Base-by-base conservation (phyloP, 2,113 vertebrate genomes). In the Odontophorus gujanensis region DNA sequence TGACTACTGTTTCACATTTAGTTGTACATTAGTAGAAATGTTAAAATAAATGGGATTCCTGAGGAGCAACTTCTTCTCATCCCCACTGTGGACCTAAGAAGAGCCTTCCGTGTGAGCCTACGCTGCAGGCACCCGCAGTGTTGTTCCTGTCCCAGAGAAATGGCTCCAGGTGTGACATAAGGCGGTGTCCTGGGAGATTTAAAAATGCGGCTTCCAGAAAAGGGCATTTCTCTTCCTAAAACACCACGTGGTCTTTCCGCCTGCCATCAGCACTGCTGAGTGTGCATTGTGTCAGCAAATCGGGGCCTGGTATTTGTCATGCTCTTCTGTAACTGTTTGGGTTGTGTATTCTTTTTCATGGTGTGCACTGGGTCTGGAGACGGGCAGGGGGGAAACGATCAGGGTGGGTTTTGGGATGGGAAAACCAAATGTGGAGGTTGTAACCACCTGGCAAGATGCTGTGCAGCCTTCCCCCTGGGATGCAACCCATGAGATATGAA, bases 341-440 rank as follows among this genome's bases (percentile, higher is more conserved):
- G 28, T 6, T 2, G 32, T 19, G 17, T 20, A 4, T 22, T 45
- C 13, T 71, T 34, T 48, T 66, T 58, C 11, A 7, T 4, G 5
- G 4, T 0, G 0, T 15, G 8, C 6, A 6, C 4, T 26, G 22
- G 67, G 11, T 13, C 7, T 1, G 2, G 32, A 0, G 0, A 8
- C 34, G 43, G 67, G 58, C n/a, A 51, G 38, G 8, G n/a, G 11
- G 32, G 14, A 43, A 25, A 13, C 42, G 32, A 3, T 13, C 1
- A 0, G 5, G 26, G 38, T 30, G 43, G 25, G 1, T 10, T 22
- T 11, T 38, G 62, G 22, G 21, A 7, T 13, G 38, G 42, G 47
- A 53, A 53, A 45, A 28, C 36, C 42, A 50, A 45, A 59, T 32
- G 50, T 8, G 36, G 30, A 68, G 66, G 9, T 45, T 4, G 0